Base-by-base conservation (phyloP, 2,797 vertebrate species). In the Paguma larvata region DNA sequence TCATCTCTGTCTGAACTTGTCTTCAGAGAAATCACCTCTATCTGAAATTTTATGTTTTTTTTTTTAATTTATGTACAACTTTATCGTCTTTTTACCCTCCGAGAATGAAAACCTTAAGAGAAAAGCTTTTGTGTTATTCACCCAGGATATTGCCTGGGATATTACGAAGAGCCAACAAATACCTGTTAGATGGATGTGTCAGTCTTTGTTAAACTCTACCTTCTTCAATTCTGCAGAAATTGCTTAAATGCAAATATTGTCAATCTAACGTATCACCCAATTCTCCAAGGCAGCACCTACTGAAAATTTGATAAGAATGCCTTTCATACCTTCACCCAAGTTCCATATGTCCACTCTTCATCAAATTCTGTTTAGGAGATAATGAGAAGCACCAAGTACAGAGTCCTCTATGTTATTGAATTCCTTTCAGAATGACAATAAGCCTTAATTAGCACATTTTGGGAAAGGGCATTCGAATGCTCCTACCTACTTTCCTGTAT, bases 201-300 rank as follows among this genome's bases (percentile, higher is more conserved):
- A 84, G 75, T 91, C 46, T 73, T 88, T n/a, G 30, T 67, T 91
- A 83, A 86, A 86, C 77, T 67, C 46, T 62, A 48, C 38, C 30
- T 70, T 72, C 73, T 93, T 94, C 67, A 85, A 12, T 56, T 95
- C 44, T 80, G 67, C 56, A 72, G 34, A 93, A 92, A 73, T 72
- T 41, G 82, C 78, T 16, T 82, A 70, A 85, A 95, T 67, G 13
- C 14, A 65, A 89, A 73, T 82, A 90, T 48, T 88, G 21, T 91
- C 41, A 82, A 3, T 83, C 46, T 73, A 84, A 70, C 44, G 84
- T 27, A 82, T 51, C 25, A 59, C 7, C 6, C 67, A 70, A 53
- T 53, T 93, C 41, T 84, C 87, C 89, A 30, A 59, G 48, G 85
- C 23, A 83, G 25, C 5, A 5, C 34, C 51, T 72, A 38, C 18